These are phyloP conservation scores for Ceyx melanurus DNA, from an alignment of 2,113 vertebrate genomes.

Conservation along the genomic window DNA sequence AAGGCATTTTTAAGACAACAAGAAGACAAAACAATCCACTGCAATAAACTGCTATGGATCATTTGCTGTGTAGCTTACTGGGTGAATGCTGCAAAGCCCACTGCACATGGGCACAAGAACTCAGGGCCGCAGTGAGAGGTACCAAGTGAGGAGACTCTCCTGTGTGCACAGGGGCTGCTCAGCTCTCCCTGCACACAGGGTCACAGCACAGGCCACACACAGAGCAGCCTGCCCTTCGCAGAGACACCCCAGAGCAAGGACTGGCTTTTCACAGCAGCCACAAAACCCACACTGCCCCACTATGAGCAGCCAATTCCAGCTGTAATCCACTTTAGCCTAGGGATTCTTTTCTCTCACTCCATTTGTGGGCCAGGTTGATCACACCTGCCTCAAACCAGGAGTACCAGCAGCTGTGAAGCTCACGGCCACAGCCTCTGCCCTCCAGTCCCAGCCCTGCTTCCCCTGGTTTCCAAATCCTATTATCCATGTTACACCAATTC, in stretches of 20 bases:
- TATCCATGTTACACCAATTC: neutral
- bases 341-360: neutral
- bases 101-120: neutral
- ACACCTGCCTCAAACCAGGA: too few species aligned
- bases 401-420: accelerated
- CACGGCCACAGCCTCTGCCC: neutral
- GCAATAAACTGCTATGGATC: neutral
- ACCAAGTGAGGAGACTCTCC: neutral
- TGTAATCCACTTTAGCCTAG: neutral
- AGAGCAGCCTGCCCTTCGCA: accelerated
- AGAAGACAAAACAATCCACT: neutral
- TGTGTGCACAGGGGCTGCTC: neutral
- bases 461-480: neutral
- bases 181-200: neutral
- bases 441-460: neutral
- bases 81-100: neutral
- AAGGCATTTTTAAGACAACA: neutral
- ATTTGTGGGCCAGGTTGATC: neutral
- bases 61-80: neutral
- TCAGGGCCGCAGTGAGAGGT: neutral
- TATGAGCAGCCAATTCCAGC: neutral
- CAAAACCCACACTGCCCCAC: neutral
- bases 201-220: neutral
- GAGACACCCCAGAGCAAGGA: neutral
- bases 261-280: neutral